Conservation (phyloP, 2,797 vertebrate genomes). For the Artibeus jamaicensis region DNA sequence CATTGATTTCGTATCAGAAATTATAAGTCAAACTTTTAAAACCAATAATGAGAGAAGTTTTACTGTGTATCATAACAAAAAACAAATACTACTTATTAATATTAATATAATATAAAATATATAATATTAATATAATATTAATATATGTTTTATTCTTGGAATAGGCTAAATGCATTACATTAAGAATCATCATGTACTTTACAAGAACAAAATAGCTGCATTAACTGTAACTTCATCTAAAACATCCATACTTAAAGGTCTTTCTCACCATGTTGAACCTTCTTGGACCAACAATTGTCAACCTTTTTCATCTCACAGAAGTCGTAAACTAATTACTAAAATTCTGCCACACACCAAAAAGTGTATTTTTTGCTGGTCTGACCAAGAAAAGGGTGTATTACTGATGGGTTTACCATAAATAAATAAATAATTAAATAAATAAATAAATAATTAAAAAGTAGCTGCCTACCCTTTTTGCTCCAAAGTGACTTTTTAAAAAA, state of each 20-base stretch:
- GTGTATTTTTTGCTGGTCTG: background rate
- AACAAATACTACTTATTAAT: background rate
- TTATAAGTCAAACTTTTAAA: background rate
- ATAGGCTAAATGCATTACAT: background rate
- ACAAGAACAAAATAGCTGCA: background rate
- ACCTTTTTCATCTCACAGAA: background rate
- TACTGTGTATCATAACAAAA: background rate
- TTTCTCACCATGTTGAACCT: background rate
- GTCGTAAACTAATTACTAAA: background rate
- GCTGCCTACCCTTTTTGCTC: background rate
- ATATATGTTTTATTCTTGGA: background rate
- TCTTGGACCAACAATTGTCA: background rate
- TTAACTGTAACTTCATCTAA: constrained; percentile 1
- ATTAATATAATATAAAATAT: background rate
- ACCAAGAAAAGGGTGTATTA: background rate
- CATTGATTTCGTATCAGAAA: background rate
- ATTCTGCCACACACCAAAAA: background rate
- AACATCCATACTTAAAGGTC: background rate
- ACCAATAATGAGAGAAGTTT: background rate
- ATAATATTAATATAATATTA: background rate
- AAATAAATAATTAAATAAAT: background rate
- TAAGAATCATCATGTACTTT: background rate
- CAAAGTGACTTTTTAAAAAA: background rate
- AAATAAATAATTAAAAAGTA: background rate
- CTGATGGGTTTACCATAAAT: background rate